phyloP scores from a whole-genome alignment of 1,140 invertebrate genomes.

The Anastatus disparis region DNA sequence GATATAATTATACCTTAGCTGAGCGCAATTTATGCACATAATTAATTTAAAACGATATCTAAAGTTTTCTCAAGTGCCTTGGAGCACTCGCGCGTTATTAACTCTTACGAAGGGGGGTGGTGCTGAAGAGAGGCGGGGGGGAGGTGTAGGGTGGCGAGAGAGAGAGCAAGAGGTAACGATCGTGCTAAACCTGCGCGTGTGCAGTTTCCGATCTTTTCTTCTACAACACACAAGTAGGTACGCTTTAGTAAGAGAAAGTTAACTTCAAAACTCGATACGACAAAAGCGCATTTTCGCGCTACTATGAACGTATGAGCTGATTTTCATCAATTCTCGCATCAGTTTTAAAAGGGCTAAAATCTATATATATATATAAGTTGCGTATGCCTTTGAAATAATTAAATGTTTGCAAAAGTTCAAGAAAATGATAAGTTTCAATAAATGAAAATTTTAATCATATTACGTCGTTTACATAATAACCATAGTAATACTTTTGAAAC shows the following conservation, averaged over 20 bases:
- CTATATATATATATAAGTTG: neutral
- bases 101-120: constrained; percentile 6
- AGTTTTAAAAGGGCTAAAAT: neutral
- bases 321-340: constrained; percentile 17
- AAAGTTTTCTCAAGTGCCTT: constrained; percentile 40
- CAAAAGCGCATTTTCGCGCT: constrained; percentile 22
- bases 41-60: constrained; percentile 42
- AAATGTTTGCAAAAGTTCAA: too few species aligned
- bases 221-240: neutral
- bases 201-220: constrained; percentile 2
- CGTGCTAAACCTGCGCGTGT: neutral
- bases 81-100: constrained; percentile 35
- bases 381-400: too few species aligned
- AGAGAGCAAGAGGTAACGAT: neutral
- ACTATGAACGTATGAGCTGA: constrained; percentile 20
- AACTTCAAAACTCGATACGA: constrained; percentile 32
- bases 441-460: too few species aligned
- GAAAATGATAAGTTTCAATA: too few species aligned
- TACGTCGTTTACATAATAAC: too few species aligned
- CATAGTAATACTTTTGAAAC: too few species aligned
- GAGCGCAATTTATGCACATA: constrained; percentile 41
- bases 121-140: neutral
- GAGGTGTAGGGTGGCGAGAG: neutral
- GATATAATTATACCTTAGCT: constrained; percentile 36
- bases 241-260: neutral